Percentiles rank a stretch among this genome's conserved stretches.
Evolutionary conservation across 2,888 invertebrate genomes (phyloP).

Genomic region (Xanthorhoe designata): DNA sequence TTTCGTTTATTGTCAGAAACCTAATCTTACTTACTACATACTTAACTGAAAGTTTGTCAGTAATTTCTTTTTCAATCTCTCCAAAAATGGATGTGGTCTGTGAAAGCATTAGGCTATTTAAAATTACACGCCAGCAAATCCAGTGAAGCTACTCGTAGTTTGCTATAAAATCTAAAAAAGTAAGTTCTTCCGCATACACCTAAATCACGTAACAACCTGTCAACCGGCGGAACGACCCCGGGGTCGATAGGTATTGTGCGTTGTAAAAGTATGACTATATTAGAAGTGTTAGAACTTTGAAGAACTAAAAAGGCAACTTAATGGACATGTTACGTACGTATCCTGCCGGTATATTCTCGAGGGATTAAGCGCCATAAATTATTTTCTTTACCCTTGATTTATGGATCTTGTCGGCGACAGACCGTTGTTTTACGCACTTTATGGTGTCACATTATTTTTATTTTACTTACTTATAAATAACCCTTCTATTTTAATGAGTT

Average conservation of each 20-base stretch:
- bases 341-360: constrained; percentile 71
- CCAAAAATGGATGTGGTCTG: too few species aligned
- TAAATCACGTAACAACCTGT: neutral
- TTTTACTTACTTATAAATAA: constrained; percentile 50
- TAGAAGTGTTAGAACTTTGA: neutral
- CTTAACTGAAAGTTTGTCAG: too few species aligned
- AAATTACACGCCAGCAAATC: too few species aligned
- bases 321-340: constrained; percentile 63
- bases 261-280: neutral
- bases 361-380: constrained; percentile 75
- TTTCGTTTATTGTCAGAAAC: too few species aligned
- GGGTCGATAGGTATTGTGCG: neutral
- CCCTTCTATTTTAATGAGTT: constrained; percentile 43
- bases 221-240: too few species aligned
- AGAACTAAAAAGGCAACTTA: constrained; percentile 2
- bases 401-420: constrained; percentile 67
- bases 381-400: constrained; percentile 73
- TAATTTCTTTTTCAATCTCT: too few species aligned
- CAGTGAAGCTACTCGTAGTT: neutral
- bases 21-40: too few species aligned
- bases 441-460: constrained; percentile 63
- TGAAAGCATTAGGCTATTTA: too few species aligned
- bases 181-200: neutral
- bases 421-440: constrained; percentile 70
- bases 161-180: neutral